Base-by-base conservation (phyloP, 2,113 vertebrate species). In the Phaethon lepturus region DNA sequence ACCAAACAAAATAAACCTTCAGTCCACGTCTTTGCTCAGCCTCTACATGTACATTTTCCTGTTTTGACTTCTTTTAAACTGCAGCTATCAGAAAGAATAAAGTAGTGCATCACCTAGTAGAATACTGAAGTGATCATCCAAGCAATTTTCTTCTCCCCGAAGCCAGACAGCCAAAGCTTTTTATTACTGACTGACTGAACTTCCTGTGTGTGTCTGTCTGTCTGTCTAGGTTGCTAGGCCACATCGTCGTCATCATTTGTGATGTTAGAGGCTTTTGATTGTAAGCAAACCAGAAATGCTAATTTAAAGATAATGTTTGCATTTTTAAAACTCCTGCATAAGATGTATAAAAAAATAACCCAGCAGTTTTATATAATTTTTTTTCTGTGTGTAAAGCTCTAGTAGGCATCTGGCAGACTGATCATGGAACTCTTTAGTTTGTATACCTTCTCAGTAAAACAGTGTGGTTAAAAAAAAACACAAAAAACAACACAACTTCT, bases 61-160 rank as follows among this genome's bases (percentile, higher is more conserved):
- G 93, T 78, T 96, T 69, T 88, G 92, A 95, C 91, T 92, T 97
- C 90, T 96, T 97, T 96, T 92, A 91, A 97, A 95, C 91, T 96
- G 82, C 91, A 95, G 64, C 91, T 97, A 97, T 95, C 96, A 97
- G 95, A 97, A 93, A 67, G 97, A 95, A 96, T 96, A 97, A 96
- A 95, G 91, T 69, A 95, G 91, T 80, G 94, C 79, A 94, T 97
- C 92, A 93, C 91, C 95, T 96, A 78, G 72, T 78, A 89, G 84
- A 79, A 89, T 95, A 74, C 86, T 88, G 92, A 95, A 96, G 94
- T 95, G 93, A 96, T 94, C 90, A 88, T 95, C 89, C 95, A 94
- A 94, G 89, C 91, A 94, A 53, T 96, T 96, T 97, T 95, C 86
- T 92, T 96, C 85, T 96, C 92, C 96, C 88, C 94, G 95, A 97